phyloP scores from a whole-genome alignment of 2,113 vertebrate species.

The Tor tambroides region DNA sequence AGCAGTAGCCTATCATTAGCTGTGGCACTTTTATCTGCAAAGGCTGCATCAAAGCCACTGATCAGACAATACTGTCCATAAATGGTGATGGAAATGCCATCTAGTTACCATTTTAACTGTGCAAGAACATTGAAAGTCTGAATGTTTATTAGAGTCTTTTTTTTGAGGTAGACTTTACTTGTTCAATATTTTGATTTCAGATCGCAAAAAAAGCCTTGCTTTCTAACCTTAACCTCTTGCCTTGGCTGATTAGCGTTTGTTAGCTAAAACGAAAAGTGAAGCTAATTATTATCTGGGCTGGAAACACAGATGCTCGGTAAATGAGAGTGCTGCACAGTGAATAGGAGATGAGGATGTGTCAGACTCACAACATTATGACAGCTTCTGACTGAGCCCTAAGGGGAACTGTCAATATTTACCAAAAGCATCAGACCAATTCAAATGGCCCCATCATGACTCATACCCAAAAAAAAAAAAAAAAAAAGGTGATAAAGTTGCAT shows the following conservation, averaged over 20 bases:
- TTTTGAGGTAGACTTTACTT: background rate
- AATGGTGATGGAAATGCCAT: conserved; percentile 49
- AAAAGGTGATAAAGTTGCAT: background rate
- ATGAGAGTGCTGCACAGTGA: conserved; percentile 1
- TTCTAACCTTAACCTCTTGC: background rate
- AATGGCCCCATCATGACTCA: background rate
- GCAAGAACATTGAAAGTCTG: conserved; percentile 1
- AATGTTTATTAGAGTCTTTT: background rate
- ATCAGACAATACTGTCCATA: conserved; percentile 47
- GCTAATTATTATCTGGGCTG: background rate
- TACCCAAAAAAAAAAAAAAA: background rate
- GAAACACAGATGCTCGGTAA: conserved; percentile 13
- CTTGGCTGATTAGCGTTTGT: background rate
- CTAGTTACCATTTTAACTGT: conserved; percentile 38
- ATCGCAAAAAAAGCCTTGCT: background rate
- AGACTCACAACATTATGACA: background rate
- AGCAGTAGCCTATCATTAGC: conserved; percentile 57
- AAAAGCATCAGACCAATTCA: background rate
- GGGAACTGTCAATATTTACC: conserved; percentile 26
- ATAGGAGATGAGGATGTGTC: conserved; percentile 27
- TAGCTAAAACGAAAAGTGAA: background rate
- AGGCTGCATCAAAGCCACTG: conserved; percentile 55
- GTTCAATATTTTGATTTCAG: background rate
- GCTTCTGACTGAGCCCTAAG: conserved; percentile 10
- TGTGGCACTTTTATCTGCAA: conserved; percentile 59